These are phyloP conservation scores for Polypedilum vanderplanki DNA, from an alignment of 1,140 invertebrate genomes.

Conservation along the genomic window DNA sequence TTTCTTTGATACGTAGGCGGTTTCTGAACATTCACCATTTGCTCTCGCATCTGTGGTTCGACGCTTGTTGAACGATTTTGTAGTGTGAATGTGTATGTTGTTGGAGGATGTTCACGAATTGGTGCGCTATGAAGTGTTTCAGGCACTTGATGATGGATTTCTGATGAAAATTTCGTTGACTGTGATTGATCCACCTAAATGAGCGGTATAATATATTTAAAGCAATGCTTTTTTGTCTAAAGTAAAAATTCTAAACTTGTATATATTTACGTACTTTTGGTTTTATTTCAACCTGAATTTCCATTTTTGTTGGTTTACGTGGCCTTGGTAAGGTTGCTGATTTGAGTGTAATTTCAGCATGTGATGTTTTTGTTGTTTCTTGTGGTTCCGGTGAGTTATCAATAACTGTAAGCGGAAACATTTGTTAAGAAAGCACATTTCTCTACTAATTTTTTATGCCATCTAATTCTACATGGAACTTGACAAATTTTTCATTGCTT, in stretches of 20 bases:
- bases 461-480: not conserved
- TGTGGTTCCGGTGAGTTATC: constrained; percentile 34
- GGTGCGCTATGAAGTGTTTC: constrained; percentile 42
- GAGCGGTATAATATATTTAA: not conserved
- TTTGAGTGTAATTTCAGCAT: constrained; percentile 57
- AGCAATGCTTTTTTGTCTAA: not conserved
- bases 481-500: too few relatives aligned
- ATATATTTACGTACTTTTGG: constrained; percentile 33
- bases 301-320: constrained; percentile 55
- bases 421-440: constrained; percentile 13
- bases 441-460: not conserved
- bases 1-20: constrained; percentile 2
- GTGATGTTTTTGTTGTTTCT: constrained; percentile 49
- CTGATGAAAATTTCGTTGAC: constrained; percentile 42
- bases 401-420: constrained; percentile 21
- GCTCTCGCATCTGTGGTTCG: constrained; percentile 34
- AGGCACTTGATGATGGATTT: constrained; percentile 44
- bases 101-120: constrained; percentile 37
- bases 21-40: not conserved
- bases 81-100: constrained; percentile 39
- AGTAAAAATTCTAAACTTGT: too few relatives aligned
- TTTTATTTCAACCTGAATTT: constrained; percentile 52
- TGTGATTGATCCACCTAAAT: constrained; percentile 35
- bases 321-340: constrained; percentile 56
- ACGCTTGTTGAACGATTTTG: constrained; percentile 40